Conservation (phyloP, 2,888 invertebrate species). For the Girardia tigrina region DNA sequence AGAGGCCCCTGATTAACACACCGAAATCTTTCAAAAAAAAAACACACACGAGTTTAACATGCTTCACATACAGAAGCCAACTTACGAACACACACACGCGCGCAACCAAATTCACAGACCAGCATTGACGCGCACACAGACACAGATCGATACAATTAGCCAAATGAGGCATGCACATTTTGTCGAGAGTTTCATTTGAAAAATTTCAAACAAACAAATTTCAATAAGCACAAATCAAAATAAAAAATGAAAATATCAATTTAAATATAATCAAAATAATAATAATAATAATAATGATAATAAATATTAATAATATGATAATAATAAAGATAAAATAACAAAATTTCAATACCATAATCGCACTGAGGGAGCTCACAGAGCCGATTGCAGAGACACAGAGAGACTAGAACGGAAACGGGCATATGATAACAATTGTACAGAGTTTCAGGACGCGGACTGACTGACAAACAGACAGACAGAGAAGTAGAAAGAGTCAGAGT, state of each 20-base stretch:
- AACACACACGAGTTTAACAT: neutral
- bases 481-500: too few species aligned
- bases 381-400: neutral
- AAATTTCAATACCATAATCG: neutral
- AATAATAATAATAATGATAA: neutral
- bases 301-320: neutral
- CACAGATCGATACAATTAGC: neutral
- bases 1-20: too few species aligned
- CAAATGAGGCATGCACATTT: neutral
- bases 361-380: neutral
- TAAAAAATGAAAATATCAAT: neutral
- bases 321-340: neutral
- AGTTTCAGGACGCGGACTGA: neutral
- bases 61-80: neutral
- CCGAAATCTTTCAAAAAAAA: too few species aligned
- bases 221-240: neutral
- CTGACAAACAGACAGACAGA: neutral
- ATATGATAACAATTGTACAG: constrained; percentile 6
- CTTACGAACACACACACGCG: neutral
- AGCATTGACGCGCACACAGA: neutral
- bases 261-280: neutral
- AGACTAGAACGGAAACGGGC: neutral
- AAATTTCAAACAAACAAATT: neutral
- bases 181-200: neutral
- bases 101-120: neutral